Evolutionary conservation across 1,140 invertebrate genomes (phyloP).

Genomic region (Globodera ellingtonae): DNA sequence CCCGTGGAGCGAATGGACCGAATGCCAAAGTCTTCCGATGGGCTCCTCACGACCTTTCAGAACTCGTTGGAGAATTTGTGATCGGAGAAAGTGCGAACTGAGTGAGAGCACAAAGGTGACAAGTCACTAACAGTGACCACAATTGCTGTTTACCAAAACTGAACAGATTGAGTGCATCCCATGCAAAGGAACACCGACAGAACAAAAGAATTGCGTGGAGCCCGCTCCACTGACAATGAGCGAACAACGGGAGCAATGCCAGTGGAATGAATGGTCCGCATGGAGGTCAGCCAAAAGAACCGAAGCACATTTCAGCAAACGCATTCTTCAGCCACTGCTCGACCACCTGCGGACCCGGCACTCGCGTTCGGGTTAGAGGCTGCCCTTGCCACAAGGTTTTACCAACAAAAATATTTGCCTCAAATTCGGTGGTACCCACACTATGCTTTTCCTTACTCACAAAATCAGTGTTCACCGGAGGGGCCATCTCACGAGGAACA

Average conservation of each 20-base stretch:
- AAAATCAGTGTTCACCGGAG: constrained; percentile 6
- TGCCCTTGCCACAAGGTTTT: constrained; percentile 10
- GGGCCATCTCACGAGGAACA: constrained; percentile 12
- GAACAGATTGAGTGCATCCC: constrained; percentile 1
- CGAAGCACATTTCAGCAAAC: background rate
- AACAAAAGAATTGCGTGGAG: constrained; percentile 16
- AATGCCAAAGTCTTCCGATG: constrained; percentile 15
- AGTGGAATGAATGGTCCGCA: constrained; percentile 23
- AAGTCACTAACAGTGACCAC: background rate
- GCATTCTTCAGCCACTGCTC: constrained; percentile 10
- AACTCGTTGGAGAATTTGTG: constrained; percentile 27
- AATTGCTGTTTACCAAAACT: background rate
- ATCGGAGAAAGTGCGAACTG: constrained; percentile 24
- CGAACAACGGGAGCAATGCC: background rate
- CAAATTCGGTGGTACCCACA: background rate
- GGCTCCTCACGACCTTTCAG: background rate
- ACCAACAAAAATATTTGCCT: background rate
- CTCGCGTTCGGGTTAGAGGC: background rate
- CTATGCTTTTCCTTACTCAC: background rate
- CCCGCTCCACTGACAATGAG: background rate
- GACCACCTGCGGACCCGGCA: constrained; percentile 24
- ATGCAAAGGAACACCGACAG: constrained; percentile 13
- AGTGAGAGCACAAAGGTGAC: background rate
- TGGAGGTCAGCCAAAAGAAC: constrained; percentile 14
- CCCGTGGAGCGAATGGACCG: constrained; percentile 28